Percentiles rank a stretch among this genome's conserved stretches.
phyloP scores from a whole-genome alignment of 2,113 vertebrate species.

The Hippoglossus stenolepis region DNA sequence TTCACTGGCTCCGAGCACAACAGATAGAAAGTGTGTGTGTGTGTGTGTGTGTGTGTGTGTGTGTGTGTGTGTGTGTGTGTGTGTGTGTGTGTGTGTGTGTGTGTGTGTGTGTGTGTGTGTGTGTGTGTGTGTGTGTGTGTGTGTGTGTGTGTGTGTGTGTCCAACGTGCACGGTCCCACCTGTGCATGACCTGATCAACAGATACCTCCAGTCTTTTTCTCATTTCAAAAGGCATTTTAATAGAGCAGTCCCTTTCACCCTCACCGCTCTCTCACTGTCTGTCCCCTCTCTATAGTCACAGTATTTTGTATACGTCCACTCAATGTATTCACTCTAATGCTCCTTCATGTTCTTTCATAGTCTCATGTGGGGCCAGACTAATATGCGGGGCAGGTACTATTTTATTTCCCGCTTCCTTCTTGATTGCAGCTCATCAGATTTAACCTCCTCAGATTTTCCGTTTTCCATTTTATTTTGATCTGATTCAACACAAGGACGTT shows the following conservation, averaged over 20 bases:
- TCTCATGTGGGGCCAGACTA: not conserved
- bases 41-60: too few relatives aligned
- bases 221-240: conserved; percentile 28
- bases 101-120: too few relatives aligned
- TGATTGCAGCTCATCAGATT: not conserved
- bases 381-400: not conserved
- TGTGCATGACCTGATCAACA: not conserved
- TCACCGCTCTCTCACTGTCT: not conserved
- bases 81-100: too few relatives aligned
- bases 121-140: conserved; percentile 11
- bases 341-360: not conserved
- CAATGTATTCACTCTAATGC: not conserved
- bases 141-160: conserved; percentile 16
- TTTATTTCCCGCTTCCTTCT: not conserved
- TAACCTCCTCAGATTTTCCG: not conserved
- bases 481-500: too few relatives aligned
- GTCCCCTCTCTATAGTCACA: not conserved
- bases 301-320: too few relatives aligned
- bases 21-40: conserved; percentile 13
- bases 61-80: too few relatives aligned
- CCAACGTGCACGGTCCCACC: conserved; percentile 18
- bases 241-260: conserved; percentile 4
- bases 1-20: conserved; percentile 48
- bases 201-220: conserved; percentile 9
- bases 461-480: too few relatives aligned